Base-by-base conservation (phyloP, 2,888 invertebrate genomes). In the Folsomia candida region DNA sequence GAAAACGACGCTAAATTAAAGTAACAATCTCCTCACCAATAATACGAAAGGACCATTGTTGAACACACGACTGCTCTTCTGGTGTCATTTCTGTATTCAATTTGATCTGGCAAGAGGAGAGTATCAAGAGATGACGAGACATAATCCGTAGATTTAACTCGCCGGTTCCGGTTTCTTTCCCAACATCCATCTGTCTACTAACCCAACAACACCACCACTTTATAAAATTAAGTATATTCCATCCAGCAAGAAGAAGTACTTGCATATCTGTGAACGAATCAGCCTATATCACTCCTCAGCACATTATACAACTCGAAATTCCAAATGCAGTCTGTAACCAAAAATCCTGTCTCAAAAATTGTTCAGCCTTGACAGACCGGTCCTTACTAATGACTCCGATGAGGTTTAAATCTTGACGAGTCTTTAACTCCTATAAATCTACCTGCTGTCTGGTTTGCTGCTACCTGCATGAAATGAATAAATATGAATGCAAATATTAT, bases 111-210 rank as follows among this genome's bases (percentile, higher is more conserved):
- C 37, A 14, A 37, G 14, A 4, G 14, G 14, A 37, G 14, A 37
- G 37, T 37, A n/a, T n/a, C n/a, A n/a, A n/a, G n/a, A n/a, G n/a
- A n/a, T n/a, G n/a, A n/a, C n/a, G n/a, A n/a, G n/a, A n/a, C n/a
- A n/a, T 37, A 37, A 37, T 37, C 37, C 37, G 14, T 37, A 14
- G 37, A 37, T 37, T 37, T 37, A 37, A 37, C 37, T 59, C 59
- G 59, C 59, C 59, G 59, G 59, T 59, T 59, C 59, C 59, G 59
- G 59, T 59, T 59, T 59, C 59, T 26, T 14, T 4, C 14, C 6
- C 37, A 37, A 37, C 37, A 54, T 69, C 59, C 65, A 65, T 65
- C 66, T 57, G 65, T 69, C 65, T 26, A 54, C 66, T 61, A 60
- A 57, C 28, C 24, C 54, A 70, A 22, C 63, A 29, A 4, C 66